Evolutionary conservation across 2,888 invertebrate genomes (phyloP), one percentile per base, ranked within the genome.

Genomic region (Acanthococcus lagerstroemiae): DNA sequence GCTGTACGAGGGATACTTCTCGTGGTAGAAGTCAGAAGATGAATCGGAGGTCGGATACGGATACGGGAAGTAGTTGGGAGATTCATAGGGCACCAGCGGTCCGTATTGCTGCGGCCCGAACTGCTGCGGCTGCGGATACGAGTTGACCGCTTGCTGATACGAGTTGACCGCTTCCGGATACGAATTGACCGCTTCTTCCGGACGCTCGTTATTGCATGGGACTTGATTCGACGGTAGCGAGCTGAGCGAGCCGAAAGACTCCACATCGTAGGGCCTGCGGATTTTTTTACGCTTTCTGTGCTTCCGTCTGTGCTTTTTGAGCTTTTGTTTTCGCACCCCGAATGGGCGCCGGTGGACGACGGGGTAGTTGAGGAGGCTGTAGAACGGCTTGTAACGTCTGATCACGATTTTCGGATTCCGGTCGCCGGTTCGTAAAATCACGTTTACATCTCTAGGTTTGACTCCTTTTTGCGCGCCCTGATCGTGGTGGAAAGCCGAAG

Each of bases 391-490:
- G 24, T 61, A 61, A 21, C 61, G 61, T 4, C 61, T 45, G 22
- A 61, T 61, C 30, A 61, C 21, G 22, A 61, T 61, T 22, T 27
- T 22, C 2, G 61, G 61, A 27, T 48, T 25, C 15, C 4, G 21
- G 24, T 50, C 19, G 12, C 27, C 30, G 19, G 61, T 52, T 15
- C 52, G 9, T 30, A 61, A 12, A 9, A 61, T 50, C 1, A 61
- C 19, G 22, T 50, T 61, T 5, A 61, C 52, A 30, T 61, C 61
- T 1, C 61, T 50, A 7, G 61, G 50, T 30, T 61, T 61, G 19
- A 61, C 30, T 4, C 24, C 61, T 30, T 61, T 61, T 7, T 17
- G 57, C 22, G 22, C n/a, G 48, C 17, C 17, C 7, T n/a, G 15
- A 4, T 46, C 48, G 24, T 17, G 37, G 37, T 37, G 37, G 3